Base-by-base conservation (phyloP, 2,113 vertebrate species). In the Glaucidium brasilianum region DNA sequence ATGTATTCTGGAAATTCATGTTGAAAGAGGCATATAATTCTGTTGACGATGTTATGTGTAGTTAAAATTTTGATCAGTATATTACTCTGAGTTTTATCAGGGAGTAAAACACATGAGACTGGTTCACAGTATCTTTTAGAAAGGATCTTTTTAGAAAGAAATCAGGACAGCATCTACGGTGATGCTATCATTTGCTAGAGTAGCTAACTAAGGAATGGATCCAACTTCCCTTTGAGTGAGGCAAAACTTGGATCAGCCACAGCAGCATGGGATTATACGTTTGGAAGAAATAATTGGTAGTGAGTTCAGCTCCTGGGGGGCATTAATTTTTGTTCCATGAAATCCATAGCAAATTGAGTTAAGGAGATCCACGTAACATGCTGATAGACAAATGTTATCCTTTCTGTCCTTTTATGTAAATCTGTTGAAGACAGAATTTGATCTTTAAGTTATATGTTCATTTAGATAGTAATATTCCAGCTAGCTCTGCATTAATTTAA, bases 371-470 rank as follows among this genome's bases (percentile, higher is more conserved):
- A 67, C n/a, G 3, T 93, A 94, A 85, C 92, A 90, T 82, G 58
- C 91, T 97, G 81, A 29, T 94, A 91, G 92, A 66, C 71, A 97
- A 92, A 95, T 91, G 87, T 94, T 95, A 85, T 87, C 58, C 66
- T 90, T 95, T 92, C 85, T 92, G 68, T 94, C 53, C 66, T 94
- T 91, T 89, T 88, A 82, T 92, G 66, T 94, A 95, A 96, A 95
- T 96, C 71, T 87, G 12, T 68, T 87, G 91, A 96, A 91, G 94
- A 64, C 71, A 55, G 77, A 92, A 91, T 95, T 95, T 93, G 81
- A 94, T 96, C 91, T 94, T 90, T 79, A 84, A 85, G 92, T 91
- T 96, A 52, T 58, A 73, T 0, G 34, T 96, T 92, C 76, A 90
- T 94, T 95, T 95, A 85, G 95, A 94, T 88, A 82, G 83, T 72